Conservation (phyloP, 2,797 vertebrate genomes). For the Tragelaphus oryx region DNA sequence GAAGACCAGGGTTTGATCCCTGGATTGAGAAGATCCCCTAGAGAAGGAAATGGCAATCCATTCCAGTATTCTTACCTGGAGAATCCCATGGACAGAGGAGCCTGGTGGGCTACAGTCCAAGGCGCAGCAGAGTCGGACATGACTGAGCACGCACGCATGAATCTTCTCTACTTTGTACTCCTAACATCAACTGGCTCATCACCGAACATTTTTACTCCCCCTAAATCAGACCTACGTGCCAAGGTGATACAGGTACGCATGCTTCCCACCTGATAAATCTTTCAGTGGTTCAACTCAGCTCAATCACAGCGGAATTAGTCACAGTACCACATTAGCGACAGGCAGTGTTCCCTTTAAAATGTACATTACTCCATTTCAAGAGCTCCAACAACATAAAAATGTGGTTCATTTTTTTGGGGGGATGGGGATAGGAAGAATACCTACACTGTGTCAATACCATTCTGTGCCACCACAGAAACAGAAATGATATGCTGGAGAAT, state of each 20-base stretch:
- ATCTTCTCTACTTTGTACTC: background rate
- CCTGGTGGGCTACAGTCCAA: background rate
- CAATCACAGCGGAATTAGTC: slow-evolving; percentile 53
- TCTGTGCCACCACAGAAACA: background rate
- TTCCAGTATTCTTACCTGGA: background rate
- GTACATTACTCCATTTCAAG: background rate
- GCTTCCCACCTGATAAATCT: slow-evolving; percentile 62
- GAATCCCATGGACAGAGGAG: background rate
- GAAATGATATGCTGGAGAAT: background rate
- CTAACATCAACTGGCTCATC: background rate
- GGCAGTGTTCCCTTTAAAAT: slow-evolving; percentile 9
- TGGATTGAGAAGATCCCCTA: background rate
- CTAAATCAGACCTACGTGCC: background rate
- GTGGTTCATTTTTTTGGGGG: background rate
- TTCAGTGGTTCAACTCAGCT: slow-evolving; percentile 59
- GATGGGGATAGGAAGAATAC: background rate
- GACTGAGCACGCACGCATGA: background rate
- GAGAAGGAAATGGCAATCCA: background rate
- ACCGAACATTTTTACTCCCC: background rate
- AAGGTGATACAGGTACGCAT: slow-evolving; percentile 38
- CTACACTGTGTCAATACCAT: background rate
- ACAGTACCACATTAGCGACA: slow-evolving; percentile 19
- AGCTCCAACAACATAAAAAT: background rate
- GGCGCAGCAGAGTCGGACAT: background rate
- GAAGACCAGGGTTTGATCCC: background rate